Base-by-base conservation (phyloP, 2,797 vertebrate species). In the Arnoldichthys spilopterus region DNA sequence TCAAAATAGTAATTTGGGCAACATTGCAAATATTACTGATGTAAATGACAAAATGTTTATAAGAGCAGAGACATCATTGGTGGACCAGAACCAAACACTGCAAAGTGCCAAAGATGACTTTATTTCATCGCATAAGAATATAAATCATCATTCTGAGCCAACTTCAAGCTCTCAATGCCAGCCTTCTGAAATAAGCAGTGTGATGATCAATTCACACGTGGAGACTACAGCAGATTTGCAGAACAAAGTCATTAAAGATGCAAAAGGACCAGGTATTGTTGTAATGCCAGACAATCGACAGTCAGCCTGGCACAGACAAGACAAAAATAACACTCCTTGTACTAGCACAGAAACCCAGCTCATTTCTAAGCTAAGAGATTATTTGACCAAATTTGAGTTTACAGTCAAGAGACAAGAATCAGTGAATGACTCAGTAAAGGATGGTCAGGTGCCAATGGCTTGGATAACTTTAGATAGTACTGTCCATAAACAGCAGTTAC, bases 311-410 rank as follows among this genome's bases (percentile, higher is more conserved):
- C 68, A 37, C 74, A 75, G 72, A 61, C 74, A 56, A 53, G 72
- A 80, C 54, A 56, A 76, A 43, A 81, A 76, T 5, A 74, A 37
- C 30, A 47, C 59, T 13, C 43, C 45, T 51, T 61, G 78, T 30
- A 64, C 78, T 62, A 34, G 62, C 34, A 78, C 82, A 51, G 84
- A 85, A 71, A 74, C 82, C 11, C 85, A 86, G 15, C 78, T 89
- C 1, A 88, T 89, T 75, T 77, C 79, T 63, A 86, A 83, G 45
- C 53, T 88, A 43, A 82, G 83, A 83, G 73, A 85, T 63, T 88
- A 84, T 59, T 79, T 89, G 82, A 87, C 78, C 32, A 84, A 77
- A 81, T 83, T 82, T 74, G 86, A 88, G 74, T 73, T 73, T 26
- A 74, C 72, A n/a, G 84, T 88, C 7, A 84, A 75, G 64, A 82